Conservation (phyloP, 2,888 invertebrate species). For the Cataglyphis livida region DNA sequence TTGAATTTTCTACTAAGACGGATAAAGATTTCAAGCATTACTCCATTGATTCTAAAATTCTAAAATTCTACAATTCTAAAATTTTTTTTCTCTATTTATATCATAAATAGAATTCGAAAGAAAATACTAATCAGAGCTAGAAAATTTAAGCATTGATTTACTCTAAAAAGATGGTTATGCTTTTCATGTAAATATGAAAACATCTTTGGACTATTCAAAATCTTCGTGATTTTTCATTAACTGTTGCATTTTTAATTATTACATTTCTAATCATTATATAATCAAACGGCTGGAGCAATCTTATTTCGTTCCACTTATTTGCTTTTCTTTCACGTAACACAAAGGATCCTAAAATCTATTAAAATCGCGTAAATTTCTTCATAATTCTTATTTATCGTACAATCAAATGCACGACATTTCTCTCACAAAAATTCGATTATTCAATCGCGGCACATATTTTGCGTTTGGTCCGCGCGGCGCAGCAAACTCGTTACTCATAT, state of each 20-base stretch:
- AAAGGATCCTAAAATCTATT: not conserved
- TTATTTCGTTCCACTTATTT: not conserved
- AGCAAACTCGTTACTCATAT: constrained; percentile 64
- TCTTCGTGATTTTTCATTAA: not conserved
- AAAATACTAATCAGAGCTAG: not conserved
- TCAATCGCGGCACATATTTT: constrained; percentile 62
- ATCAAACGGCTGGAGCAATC: constrained; percentile 18
- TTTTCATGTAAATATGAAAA: constrained; percentile 1
- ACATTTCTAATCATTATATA: not conserved
- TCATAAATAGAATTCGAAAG: not conserved
- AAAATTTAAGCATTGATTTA: not conserved
- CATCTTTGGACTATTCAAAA: not conserved
- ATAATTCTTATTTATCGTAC: constrained; percentile 41
- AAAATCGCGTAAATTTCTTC: constrained; percentile 33
- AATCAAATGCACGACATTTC: constrained; percentile 47
- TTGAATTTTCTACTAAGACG: not conserved
- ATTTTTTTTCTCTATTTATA: not conserved
- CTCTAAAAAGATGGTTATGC: not conserved
- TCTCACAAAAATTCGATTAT: constrained; percentile 28
- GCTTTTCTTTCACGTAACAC: not conserved
- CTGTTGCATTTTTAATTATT: constrained; percentile 13
- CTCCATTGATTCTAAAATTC: not conserved
- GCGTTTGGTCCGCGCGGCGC: constrained; percentile 72
- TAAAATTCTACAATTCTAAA: not conserved
- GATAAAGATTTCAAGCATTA: not conserved